Base-by-base conservation (phyloP, 2,113 vertebrate species). In the Polypterus senegalus region DNA sequence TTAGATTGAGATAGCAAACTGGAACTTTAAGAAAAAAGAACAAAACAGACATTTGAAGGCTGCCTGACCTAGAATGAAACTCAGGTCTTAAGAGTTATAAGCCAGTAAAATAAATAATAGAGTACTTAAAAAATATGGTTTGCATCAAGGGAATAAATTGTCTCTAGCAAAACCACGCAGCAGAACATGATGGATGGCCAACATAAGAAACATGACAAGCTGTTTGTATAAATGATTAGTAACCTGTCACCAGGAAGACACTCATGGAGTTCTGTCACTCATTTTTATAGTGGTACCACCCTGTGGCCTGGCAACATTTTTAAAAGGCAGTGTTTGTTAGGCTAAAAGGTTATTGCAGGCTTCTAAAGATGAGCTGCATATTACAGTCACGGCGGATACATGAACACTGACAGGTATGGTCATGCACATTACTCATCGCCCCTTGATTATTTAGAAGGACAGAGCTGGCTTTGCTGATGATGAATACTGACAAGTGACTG, bases 251-350 rank as follows among this genome's bases (percentile, higher is more conserved):
- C 62, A 47, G 52, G 63, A 57, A 48, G 27, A 54, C 63, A 44
- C 27, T 57, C 64, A 49, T 49, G 55, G 57, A 52, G 46, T 43
- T 45, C 47, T 49, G 9, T 11, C 59, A 46, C 64, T 49, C 43
- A 8, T 58, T 46, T 47, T 61, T 44, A 9, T 49, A 3, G 5
- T 62, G 63, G 72, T 75, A 73, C 65, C 67, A 72, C 80, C 73
- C 79, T 76, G 80, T 76, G 81, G 83, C 81, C 72, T 80, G 79
- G 81, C 76, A 81, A 67, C 71, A 63, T 54, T 61, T 75, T 74
- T 75, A 71, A 72, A 77, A 74, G 73, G 49, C 51, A 45, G 46
- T 27, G 10, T 49, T 54, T 48, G 6, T 58, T 53, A 62, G 11
- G 46, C 11, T 6, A 27, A 44, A 55, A 54, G 7, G 5, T 27